Conservation (phyloP, 1,140 invertebrate species). For the Cotesia typhae region DNA sequence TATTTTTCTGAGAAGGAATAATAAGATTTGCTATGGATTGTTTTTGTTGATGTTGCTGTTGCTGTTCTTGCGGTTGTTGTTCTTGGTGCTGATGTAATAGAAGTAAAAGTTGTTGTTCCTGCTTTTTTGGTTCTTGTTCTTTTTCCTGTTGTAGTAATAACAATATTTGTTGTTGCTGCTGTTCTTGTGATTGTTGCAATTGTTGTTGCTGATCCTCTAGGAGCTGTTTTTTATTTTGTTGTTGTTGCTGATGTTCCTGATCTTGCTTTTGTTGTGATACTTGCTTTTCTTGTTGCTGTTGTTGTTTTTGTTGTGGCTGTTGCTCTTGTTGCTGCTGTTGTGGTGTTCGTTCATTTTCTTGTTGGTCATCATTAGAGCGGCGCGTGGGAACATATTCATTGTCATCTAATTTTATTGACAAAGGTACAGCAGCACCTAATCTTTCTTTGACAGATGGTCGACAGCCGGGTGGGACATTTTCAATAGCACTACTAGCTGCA, state of each 20-base stretch:
- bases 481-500: constrained; percentile 55
- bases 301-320: constrained; percentile 29
- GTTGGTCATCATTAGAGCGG: constrained; percentile 55
- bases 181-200: constrained; percentile 30
- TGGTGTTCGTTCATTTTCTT: constrained; percentile 35
- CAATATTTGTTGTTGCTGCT: constrained; percentile 23
- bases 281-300: constrained; percentile 32
- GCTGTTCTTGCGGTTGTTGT: constrained; percentile 32
- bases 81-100: constrained; percentile 24
- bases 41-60: constrained; percentile 30
- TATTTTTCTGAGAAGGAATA: constrained; percentile 42
- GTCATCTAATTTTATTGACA: constrained; percentile 55
- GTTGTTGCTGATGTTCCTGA: constrained; percentile 16
- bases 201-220: constrained; percentile 1
- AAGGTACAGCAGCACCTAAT: constrained; percentile 53
- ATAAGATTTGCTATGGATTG: constrained; percentile 33
- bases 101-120: constrained; percentile 28
- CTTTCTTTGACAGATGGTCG: constrained; percentile 63
- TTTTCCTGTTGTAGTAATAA: constrained; percentile 30
- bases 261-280: constrained; percentile 31
- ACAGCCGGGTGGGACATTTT: constrained; percentile 61
- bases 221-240: too few relatives aligned
- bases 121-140: constrained; percentile 29
- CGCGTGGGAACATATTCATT: constrained; percentile 62
- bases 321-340: constrained; percentile 33